These are phyloP conservation scores for Gorilla gorilla DNA, from an alignment of 2,113 vertebrate genomes.

Conservation along the genomic window DNA sequence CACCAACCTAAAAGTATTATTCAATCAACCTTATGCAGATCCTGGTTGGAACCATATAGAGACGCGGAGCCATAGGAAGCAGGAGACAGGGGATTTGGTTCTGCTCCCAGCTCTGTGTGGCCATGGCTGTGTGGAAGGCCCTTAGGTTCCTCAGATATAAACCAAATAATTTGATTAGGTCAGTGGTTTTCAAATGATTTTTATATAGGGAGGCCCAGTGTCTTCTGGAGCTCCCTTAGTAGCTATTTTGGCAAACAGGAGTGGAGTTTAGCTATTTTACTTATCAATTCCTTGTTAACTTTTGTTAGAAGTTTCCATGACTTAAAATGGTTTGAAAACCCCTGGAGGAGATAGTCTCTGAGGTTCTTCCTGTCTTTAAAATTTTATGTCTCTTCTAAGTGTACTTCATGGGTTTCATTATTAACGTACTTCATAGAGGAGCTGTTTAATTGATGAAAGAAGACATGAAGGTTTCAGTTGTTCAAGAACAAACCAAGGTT, in stretches of 20 bases:
- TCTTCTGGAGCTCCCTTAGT: not conserved
- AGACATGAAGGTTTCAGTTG: not conserved
- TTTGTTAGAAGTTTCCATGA: not conserved
- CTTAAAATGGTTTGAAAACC: not conserved
- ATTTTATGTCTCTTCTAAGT: not conserved
- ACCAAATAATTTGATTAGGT: not conserved
- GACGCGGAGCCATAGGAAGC: not conserved
- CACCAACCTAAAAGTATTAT: not conserved
- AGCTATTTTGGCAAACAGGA: not conserved
- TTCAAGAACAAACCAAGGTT: not conserved
- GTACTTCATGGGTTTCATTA: not conserved
- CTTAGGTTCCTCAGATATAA: not conserved
- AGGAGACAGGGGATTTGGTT: not conserved
- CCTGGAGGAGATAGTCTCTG: not conserved
- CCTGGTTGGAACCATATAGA: not conserved
- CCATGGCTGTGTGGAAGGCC: not conserved
- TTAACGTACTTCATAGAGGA: not conserved
- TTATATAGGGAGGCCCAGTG: not conserved
- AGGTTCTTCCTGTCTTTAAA: conserved; percentile 16
- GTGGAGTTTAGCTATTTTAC: not conserved
- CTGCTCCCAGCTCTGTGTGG: not conserved
- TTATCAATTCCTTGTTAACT: not conserved
- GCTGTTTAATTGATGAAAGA: not conserved
- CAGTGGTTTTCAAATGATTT: not conserved
- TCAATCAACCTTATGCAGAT: not conserved